A percentile compares a stretch with the other conserved stretches of the same genome.
These are phyloP conservation scores for Zaprionus ghesquierei DNA, from an alignment of 1,140 invertebrate species.

Conservation along the genomic window DNA sequence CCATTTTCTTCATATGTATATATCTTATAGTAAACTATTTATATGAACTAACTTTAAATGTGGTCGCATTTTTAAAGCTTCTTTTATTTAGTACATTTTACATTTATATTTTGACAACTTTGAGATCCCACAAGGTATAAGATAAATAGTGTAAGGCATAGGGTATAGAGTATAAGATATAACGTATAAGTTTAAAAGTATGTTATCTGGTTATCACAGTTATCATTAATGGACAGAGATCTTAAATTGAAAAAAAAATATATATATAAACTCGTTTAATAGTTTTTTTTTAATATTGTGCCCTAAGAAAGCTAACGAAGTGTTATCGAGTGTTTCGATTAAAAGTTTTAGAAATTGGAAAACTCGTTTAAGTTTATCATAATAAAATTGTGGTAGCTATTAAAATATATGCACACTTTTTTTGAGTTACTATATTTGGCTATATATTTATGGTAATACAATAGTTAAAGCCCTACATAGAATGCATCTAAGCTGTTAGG, in stretches of 20 bases:
- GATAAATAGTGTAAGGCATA: neutral
- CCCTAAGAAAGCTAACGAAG: neutral
- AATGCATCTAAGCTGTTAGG: neutral
- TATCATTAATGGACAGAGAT: neutral
- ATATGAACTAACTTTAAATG: neutral
- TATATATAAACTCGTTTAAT: neutral
- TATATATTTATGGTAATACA: neutral
- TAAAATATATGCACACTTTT: neutral
- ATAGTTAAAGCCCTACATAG: neutral
- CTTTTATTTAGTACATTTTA: neutral
- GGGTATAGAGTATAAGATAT: neutral
- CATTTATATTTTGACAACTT: neutral
- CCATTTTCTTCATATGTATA: neutral
- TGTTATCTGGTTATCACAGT: neutral
- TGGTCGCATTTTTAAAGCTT: constrained; percentile 20
- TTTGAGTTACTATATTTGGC: neutral
- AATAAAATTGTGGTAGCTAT: neutral
- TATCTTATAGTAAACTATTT: neutral
- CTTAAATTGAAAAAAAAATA: neutral
- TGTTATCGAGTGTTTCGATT: neutral
- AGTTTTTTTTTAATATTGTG: neutral
- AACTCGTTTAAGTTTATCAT: neutral
- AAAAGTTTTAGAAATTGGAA: neutral
- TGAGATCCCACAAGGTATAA: neutral
- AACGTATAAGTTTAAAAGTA: neutral